These are phyloP conservation scores for Tachina lurida DNA, from an alignment of 2,888 invertebrate species.

Conservation along the genomic window DNA sequence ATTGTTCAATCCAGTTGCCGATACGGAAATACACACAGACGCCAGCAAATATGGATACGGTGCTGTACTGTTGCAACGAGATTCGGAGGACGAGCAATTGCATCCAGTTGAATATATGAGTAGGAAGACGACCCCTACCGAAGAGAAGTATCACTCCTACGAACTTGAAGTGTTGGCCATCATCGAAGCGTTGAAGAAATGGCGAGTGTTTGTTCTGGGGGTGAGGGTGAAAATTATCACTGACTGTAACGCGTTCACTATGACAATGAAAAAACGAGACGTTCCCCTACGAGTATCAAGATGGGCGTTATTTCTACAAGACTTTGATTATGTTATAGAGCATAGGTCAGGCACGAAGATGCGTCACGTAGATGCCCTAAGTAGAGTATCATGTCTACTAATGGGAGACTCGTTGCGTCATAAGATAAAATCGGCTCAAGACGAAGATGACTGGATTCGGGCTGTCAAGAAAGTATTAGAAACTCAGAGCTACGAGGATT, in stretches of 20 bases:
- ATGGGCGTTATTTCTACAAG: neutral
- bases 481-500: neutral
- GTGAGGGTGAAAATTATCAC: neutral
- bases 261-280: neutral
- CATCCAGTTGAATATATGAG: too few relatives aligned
- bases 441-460: neutral
- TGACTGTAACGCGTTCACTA: neutral
- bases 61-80: too few relatives aligned
- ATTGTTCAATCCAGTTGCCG: too few relatives aligned
- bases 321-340: neutral
- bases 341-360: neutral
- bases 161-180: neutral
- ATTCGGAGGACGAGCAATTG: too few relatives aligned
- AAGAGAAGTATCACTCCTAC: neutral
- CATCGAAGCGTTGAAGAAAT: neutral
- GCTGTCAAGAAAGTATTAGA: neutral
- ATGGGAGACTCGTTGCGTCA: neutral
- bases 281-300: neutral
- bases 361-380: neutral
- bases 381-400: neutral
- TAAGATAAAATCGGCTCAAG: neutral
- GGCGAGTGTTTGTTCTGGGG: neutral
- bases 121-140: too few relatives aligned
- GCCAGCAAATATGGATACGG: too few relatives aligned
- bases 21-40: too few relatives aligned